A percentile compares a stretch with the other conserved stretches of the same genome.
Evolutionary conservation across 1,140 invertebrate genomes (phyloP).

Genomic region (Nasonia giraulti): DNA sequence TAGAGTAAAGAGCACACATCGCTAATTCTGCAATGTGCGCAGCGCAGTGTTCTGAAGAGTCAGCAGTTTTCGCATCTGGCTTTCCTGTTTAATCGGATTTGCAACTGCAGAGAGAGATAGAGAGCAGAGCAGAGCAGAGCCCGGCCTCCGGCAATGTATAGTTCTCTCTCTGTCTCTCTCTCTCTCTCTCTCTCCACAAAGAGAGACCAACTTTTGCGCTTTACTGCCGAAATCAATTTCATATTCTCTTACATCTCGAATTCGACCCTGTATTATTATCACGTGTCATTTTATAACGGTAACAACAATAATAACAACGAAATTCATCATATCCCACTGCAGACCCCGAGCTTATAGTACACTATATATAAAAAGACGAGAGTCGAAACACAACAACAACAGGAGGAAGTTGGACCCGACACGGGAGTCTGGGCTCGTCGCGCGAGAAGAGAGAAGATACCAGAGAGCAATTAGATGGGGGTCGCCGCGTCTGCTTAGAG

Average conservation of each 20-base stretch:
- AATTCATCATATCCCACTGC: no score
- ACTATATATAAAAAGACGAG: background rate
- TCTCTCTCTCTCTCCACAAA: no score
- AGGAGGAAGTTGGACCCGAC: background rate
- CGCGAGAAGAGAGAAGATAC: background rate
- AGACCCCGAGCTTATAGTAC: background rate
- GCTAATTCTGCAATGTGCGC: background rate
- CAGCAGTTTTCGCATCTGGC: constrained; percentile 3
- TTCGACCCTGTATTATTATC: background rate
- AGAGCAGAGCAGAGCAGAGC: background rate
- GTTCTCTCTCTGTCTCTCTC: no score
- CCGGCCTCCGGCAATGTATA: background rate
- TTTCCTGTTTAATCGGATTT: constrained; percentile 27
- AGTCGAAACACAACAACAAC: background rate
- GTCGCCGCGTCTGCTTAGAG: constrained; percentile 38
- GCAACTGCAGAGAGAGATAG: background rate
- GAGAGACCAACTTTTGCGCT: background rate
- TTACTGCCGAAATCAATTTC: background rate
- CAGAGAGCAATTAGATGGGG: constrained; percentile 30
- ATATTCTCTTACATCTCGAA: constrained; percentile 3
- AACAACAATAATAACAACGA: background rate
- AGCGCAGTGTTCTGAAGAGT: background rate
- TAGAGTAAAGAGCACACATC: background rate
- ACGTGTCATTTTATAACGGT: background rate
- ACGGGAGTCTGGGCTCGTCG: background rate